Evolutionary conservation across 1,140 invertebrate species (phyloP).

Genomic region (Anoplophora glabripennis): DNA sequence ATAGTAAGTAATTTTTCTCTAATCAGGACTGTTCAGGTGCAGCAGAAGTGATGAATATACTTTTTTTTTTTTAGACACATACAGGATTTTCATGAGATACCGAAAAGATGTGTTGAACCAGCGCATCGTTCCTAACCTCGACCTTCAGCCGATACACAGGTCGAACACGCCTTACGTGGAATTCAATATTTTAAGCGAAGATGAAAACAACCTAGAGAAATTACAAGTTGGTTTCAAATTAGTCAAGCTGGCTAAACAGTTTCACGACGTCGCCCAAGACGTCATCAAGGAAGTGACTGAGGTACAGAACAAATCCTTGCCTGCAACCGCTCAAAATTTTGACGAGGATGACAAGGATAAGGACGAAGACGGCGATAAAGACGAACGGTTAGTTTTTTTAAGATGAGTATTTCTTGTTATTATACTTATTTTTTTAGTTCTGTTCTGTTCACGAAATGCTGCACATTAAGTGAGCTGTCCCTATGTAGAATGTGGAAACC

Average conservation of each 20-base stretch:
- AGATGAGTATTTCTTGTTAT: background rate
- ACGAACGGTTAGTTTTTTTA: slow-evolving; percentile 33
- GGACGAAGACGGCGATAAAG: slow-evolving; percentile 30
- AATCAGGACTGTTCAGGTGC: no score
- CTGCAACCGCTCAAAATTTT: slow-evolving; percentile 29
- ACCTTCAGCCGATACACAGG: slow-evolving; percentile 62
- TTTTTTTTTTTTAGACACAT: slow-evolving; percentile 56
- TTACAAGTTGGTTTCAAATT: slow-evolving; percentile 76
- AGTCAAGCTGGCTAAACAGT: slow-evolving; percentile 57
- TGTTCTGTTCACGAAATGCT: slow-evolving; percentile 33
- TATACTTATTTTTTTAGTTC: slow-evolving; percentile 24
- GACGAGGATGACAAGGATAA: slow-evolving; percentile 30
- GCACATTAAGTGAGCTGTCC: slow-evolving; percentile 36
- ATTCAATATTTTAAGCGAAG: slow-evolving; percentile 77
- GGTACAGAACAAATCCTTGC: slow-evolving; percentile 19
- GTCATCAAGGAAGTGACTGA: slow-evolving; percentile 31
- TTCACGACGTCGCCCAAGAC: slow-evolving; percentile 52
- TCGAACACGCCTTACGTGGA: slow-evolving; percentile 74
- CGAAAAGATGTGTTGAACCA: slow-evolving; percentile 78
- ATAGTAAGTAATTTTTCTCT: slow-evolving; percentile 41
- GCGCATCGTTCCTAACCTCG: slow-evolving; percentile 59
- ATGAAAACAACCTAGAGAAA: slow-evolving; percentile 59
- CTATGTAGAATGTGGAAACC: slow-evolving; percentile 28
- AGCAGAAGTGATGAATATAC: no score
- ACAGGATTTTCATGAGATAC: slow-evolving; percentile 75